Conservation (phyloP, 2,888 invertebrate genomes). For the Ormyrus thymus region DNA sequence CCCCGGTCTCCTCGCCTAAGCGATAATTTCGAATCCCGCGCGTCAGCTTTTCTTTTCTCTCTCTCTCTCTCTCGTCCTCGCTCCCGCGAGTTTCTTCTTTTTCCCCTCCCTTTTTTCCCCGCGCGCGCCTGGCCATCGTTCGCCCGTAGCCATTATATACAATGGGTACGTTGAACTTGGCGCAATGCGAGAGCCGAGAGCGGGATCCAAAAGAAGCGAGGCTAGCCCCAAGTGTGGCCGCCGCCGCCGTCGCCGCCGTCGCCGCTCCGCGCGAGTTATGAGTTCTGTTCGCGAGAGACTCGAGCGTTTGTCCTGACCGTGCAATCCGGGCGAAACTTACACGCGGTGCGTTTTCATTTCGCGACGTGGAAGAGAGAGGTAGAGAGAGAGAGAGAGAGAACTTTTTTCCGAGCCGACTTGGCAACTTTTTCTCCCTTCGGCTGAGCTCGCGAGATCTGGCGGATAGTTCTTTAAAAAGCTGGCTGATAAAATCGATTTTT, state of each 20-base stretch:
- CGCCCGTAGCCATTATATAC: slow-evolving; percentile 65
- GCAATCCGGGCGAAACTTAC: slow-evolving; percentile 17
- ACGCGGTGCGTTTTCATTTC: slow-evolving; percentile 23
- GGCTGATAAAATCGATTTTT: too few relatives aligned
- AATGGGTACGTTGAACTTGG: slow-evolving; percentile 65
- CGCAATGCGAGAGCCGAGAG: slow-evolving; percentile 1
- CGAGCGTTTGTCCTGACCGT: slow-evolving; percentile 9
- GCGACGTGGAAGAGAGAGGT: background rate
- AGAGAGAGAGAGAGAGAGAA: background rate
- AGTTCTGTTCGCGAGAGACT: slow-evolving; percentile 21
- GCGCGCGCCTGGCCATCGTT: slow-evolving; percentile 17
- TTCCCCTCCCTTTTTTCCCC: slow-evolving; percentile 2
- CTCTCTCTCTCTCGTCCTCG: background rate
- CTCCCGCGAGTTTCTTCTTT: background rate
- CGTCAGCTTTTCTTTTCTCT: slow-evolving; percentile 29
- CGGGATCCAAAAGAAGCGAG: slow-evolving; percentile 41
- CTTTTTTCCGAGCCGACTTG: slow-evolving; percentile 7
- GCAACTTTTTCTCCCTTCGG: background rate
- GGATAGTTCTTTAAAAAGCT: too few relatives aligned
- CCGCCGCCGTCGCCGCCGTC: too few relatives aligned
- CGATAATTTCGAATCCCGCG: slow-evolving; percentile 51
- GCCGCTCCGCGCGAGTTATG: slow-evolving; percentile 15
- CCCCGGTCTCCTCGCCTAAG: background rate
- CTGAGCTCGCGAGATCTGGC: too few relatives aligned
- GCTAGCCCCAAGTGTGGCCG: slow-evolving; percentile 24